A percentile compares a stretch with the other conserved stretches of the same genome.
Evolutionary conservation across 2,797 vertebrate species (phyloP).

Genomic region (Pyrrhura leucotis): DNA sequence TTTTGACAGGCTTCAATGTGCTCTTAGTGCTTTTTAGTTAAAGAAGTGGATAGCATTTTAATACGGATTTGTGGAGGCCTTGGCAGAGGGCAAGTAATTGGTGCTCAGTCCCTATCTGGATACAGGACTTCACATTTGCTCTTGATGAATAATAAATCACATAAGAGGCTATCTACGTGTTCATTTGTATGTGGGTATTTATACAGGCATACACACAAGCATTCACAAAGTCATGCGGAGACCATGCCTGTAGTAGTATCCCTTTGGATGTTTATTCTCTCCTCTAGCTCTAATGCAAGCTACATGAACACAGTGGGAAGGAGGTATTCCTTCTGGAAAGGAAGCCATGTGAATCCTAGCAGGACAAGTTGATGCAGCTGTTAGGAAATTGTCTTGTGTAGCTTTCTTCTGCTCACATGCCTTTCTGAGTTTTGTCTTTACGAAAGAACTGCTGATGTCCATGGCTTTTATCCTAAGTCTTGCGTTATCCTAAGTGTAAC

Average conservation of each 20-base stretch:
- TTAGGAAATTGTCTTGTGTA: neutral
- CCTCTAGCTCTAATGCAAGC: neutral
- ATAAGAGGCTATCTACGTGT: neutral
- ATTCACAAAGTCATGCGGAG: neutral
- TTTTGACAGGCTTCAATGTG: constrained; percentile 28
- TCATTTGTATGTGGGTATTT: neutral
- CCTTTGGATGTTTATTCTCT: neutral
- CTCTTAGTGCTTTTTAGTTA: constrained; percentile 4
- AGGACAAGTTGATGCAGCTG: neutral
- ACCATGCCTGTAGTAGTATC: neutral
- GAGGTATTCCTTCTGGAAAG: constrained; percentile 2
- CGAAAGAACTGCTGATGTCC: neutral
- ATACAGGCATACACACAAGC: neutral
- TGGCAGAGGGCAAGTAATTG: neutral
- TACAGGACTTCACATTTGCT: neutral
- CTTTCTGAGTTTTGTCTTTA: neutral
- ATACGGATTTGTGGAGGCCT: neutral
- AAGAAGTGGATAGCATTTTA: neutral
- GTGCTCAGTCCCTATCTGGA: neutral
- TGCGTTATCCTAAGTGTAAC: neutral
- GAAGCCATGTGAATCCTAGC: constrained; percentile 15
- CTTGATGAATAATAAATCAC: neutral
- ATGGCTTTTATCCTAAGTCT: neutral
- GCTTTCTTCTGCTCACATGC: neutral
- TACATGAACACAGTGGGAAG: neutral